Evolutionary conservation across 1,140 invertebrate genomes (phyloP).

Genomic region (Zaprionus taronus): DNA sequence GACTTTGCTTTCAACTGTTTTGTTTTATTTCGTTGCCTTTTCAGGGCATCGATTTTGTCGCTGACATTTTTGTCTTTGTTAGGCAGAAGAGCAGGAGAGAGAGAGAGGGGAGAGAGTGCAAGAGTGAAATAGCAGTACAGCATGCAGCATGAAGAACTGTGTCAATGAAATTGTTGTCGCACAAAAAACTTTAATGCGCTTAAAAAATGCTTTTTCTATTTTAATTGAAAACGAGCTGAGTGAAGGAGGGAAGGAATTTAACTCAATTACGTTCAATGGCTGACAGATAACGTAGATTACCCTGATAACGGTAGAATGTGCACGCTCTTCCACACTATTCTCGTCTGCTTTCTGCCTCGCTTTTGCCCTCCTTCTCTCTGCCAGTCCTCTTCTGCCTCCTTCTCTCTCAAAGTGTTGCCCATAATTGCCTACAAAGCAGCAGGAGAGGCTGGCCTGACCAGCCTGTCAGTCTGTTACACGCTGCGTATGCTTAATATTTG

Average conservation of each 20-base stretch:
- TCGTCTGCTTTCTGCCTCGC: neutral
- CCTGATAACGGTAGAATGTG: neutral
- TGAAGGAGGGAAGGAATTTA: neutral
- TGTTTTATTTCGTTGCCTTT: slow-evolving; percentile 74
- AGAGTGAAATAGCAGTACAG: neutral
- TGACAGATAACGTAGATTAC: neutral
- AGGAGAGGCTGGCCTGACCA: neutral
- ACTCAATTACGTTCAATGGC: slow-evolving; percentile 3
- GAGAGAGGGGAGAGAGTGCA: slow-evolving; percentile 16
- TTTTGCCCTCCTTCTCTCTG: neutral
- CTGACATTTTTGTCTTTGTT: slow-evolving; percentile 56
- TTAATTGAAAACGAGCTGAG: neutral
- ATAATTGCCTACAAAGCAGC: neutral
- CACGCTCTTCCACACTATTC: neutral
- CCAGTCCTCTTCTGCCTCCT: neutral
- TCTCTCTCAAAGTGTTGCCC: neutral
- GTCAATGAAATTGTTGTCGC: slow-evolving; percentile 75
- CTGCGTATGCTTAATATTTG: neutral
- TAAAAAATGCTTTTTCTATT: neutral
- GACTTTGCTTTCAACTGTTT: slow-evolving; percentile 72
- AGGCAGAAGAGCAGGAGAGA: slow-evolving; percentile 14
- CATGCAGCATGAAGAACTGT: slow-evolving; percentile 58
- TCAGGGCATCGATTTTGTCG: slow-evolving; percentile 78
- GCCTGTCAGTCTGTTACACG: neutral
- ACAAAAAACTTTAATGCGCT: slow-evolving; percentile 41